Percentiles rank a stretch among this genome's conserved stretches.
phyloP scores from a whole-genome alignment of 1,140 invertebrate genomes.

The Piezodorus guildinii region DNA sequence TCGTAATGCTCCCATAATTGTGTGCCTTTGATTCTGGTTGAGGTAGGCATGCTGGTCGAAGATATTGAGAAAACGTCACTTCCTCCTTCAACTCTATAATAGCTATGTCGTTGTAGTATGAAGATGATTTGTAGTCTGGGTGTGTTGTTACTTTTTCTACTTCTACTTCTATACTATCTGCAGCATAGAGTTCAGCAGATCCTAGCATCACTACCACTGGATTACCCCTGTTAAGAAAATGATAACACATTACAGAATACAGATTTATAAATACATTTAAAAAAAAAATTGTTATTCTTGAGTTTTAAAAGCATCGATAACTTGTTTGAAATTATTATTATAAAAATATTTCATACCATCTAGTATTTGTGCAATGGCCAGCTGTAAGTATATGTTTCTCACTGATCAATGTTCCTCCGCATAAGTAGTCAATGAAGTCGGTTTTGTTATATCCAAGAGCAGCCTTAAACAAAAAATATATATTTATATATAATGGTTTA shows the following conservation, averaged over 20 bases:
- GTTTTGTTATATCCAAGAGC: slow-evolving; percentile 26
- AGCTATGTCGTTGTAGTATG: slow-evolving; percentile 37
- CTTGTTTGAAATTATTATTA: too few species aligned
- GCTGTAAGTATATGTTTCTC: slow-evolving; percentile 43
- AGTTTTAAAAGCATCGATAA: background rate
- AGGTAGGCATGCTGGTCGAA: slow-evolving; percentile 38
- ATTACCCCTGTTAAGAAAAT: slow-evolving; percentile 28
- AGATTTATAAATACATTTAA: too few species aligned
- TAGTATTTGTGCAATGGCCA: slow-evolving; percentile 35
- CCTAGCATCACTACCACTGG: slow-evolving; percentile 32
- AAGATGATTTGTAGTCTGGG: slow-evolving; percentile 40
- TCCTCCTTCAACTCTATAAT: slow-evolving; percentile 32
- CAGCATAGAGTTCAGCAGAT: slow-evolving; percentile 28
- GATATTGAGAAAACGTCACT: slow-evolving; percentile 27
- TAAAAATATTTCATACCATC: slow-evolving; percentile 22
- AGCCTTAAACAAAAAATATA: slow-evolving; percentile 18
- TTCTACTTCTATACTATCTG: slow-evolving; percentile 12
- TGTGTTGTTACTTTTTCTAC: slow-evolving; percentile 31
- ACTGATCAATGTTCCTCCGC: slow-evolving; percentile 44
- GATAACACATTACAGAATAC: too few species aligned
- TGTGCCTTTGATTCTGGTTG: slow-evolving; percentile 13
- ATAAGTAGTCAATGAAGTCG: slow-evolving; percentile 34
- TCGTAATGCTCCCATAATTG: slow-evolving; percentile 24
- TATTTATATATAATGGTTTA: background rate
- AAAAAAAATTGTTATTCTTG: too few species aligned